Base-by-base conservation (phyloP, 2,797 vertebrate genomes). In the Nannoperca obscura region DNA sequence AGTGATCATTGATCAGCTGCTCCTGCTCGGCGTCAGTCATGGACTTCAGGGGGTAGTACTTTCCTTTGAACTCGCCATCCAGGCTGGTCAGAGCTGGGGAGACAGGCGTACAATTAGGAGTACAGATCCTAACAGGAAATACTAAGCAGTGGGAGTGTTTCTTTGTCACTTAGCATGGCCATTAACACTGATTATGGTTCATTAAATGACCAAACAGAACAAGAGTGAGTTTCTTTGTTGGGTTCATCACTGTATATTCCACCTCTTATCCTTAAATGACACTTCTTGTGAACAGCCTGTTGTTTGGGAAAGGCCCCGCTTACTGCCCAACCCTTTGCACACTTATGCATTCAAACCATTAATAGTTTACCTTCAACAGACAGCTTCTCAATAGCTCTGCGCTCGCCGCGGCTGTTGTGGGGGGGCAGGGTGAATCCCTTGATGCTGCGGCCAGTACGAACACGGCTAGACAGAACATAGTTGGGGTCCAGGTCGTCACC, bases 11-110 rank as follows among this genome's bases (percentile, higher is more conserved):
- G 68, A 99, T 99, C 78, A 99, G 96, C 94, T 98, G 97, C 89
- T 99, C 97, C 92, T 99, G 97, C 90, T 99, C 97, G 0, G 96
- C 96, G 2, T 99, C 98, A 0, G 97, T 97, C 98, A 99, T 99
- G 92, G 95, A 95, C 89, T 96, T 97, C 90, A 99, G 92, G 80
- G 98, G 96, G 71, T 98, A 99, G 91, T 99, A 99, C 87, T 95
- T 97, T 60, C 98, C 98, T 78, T 97, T 97, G 91, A 99, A 96
- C 92, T 99, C 97, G 22, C 97, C 98, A 22, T 95, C 94, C 93
- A 99, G 94, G 81, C 95, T 97, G 81, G 93, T 93, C 83, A 99
- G 91, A 92, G 97, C 98, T 99, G 90, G 42, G 74, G 46, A 66
- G 54, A 77, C n/a, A 80, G 10, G 59, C 0, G 5, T 3, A 61